These are phyloP conservation scores for Brachypalpus laphriformis DNA, from an alignment of 2,888 invertebrate species.

Conservation along the genomic window DNA sequence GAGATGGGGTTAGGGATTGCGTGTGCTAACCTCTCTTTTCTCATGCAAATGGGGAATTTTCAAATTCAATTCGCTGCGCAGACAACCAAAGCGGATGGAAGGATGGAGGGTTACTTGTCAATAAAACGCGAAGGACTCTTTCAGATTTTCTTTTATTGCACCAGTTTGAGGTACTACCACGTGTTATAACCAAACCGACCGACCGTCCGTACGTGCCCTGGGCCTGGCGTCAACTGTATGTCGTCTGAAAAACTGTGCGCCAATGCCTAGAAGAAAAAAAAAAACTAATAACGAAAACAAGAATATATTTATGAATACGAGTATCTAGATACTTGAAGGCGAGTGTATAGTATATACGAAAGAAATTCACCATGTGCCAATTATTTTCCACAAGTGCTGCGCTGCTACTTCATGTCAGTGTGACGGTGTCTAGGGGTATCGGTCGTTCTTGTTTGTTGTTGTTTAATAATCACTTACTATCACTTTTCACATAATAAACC, in stretches of 20 bases:
- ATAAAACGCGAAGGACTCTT: not conserved
- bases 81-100: not conserved
- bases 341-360: conserved; percentile 30
- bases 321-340: conserved; percentile 57
- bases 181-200: conserved; percentile 18
- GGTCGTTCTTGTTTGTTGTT: conserved; percentile 4
- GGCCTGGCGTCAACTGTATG: conserved; percentile 61
- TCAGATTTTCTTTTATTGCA: not conserved
- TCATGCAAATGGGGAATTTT: conserved; percentile 21
- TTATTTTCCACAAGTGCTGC: conserved; percentile 60
- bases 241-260: conserved; percentile 21
- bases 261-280: conserved; percentile 16
- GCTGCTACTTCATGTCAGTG: conserved; percentile 27
- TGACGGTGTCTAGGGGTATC: not conserved
- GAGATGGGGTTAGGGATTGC: not conserved
- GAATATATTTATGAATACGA: conserved; percentile 24
- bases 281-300: conserved; percentile 39
- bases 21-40: conserved; percentile 20
- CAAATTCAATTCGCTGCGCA: not conserved
- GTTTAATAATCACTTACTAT: conserved; percentile 64
- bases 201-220: conserved; percentile 60
- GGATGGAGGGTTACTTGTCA: no score
- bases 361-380: conserved; percentile 72
- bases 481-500: conserved; percentile 56
- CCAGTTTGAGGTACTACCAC: conserved; percentile 13